Evolutionary conservation across 64 coral and sea anemone species (phyloP).

Genomic region (Hydrozoanthus tunicans): DNA sequence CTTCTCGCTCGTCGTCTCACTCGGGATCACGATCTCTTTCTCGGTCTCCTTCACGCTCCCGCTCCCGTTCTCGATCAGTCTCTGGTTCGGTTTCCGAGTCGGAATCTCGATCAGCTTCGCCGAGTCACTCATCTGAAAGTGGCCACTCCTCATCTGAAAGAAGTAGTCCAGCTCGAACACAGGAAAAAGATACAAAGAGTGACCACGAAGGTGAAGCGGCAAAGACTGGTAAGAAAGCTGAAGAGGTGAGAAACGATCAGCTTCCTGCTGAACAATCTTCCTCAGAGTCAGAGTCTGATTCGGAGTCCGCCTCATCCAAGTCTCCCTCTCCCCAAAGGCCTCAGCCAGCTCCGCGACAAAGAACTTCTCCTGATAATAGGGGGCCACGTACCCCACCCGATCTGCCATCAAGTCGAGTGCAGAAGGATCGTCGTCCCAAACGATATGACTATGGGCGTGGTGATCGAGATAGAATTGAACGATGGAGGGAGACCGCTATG

Average conservation of each 20-base stretch:
- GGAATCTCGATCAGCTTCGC: slow-evolving; percentile 68
- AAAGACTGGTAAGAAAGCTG: slow-evolving; percentile 57
- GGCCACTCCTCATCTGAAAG: slow-evolving; percentile 56
- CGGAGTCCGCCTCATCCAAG: slow-evolving; percentile 70
- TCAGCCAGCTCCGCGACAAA: slow-evolving; percentile 17
- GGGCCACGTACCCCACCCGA: slow-evolving; percentile 39
- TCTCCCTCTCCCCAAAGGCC: slow-evolving; percentile 57
- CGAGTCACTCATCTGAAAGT: slow-evolving; percentile 71
- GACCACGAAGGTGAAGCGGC: slow-evolving; percentile 24
- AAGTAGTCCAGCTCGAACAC: neutral
- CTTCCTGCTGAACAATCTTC: slow-evolving; percentile 19
- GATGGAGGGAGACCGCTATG: slow-evolving; percentile 55
- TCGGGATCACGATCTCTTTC: slow-evolving; percentile 76
- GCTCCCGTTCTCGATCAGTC: slow-evolving; percentile 63
- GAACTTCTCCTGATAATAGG: neutral
- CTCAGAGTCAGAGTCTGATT: slow-evolving; percentile 62
- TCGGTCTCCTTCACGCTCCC: slow-evolving; percentile 53
- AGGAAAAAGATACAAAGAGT: slow-evolving; percentile 16
- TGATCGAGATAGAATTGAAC: slow-evolving; percentile 66
- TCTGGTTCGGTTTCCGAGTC: slow-evolving; percentile 71
- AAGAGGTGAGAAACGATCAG: slow-evolving; percentile 31
- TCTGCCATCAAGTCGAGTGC: slow-evolving; percentile 14
- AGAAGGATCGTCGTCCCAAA: slow-evolving; percentile 60
- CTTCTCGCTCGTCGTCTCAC: slow-evolving; percentile 77
- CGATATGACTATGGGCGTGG: slow-evolving; percentile 66